These are phyloP conservation scores for Myopa tessellatipennis DNA, from an alignment of 2,888 invertebrate species.

Conservation along the genomic window DNA sequence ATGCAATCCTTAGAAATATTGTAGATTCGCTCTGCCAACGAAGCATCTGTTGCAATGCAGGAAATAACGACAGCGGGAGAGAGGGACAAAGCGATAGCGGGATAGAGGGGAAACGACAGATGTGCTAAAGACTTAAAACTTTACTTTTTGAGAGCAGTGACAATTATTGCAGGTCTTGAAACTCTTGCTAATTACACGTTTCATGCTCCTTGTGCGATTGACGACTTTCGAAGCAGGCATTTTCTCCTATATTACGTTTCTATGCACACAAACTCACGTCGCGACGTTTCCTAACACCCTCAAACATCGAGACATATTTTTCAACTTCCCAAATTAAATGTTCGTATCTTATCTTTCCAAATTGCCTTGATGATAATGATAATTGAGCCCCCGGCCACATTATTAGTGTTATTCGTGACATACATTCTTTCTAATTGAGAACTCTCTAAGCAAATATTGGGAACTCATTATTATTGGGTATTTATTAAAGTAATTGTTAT, in stretches of 20 bases:
- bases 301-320: constrained; percentile 20
- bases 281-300: constrained; percentile 9
- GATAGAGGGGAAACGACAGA: constrained; percentile 10
- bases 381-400: too few species aligned
- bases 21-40: constrained; percentile 25
- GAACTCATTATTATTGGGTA: too few species aligned
- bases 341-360: too few species aligned
- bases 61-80: constrained; percentile 33
- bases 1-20: constrained; percentile 46
- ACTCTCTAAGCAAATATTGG: too few species aligned
- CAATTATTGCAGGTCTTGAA: constrained; percentile 26
- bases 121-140: background rate
- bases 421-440: too few species aligned
- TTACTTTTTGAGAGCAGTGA: constrained; percentile 22
- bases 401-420: too few species aligned
- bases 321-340: constrained; percentile 1
- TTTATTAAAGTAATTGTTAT: too few species aligned
- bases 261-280: too few species aligned
- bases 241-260: constrained; percentile 9
- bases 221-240: constrained; percentile 23
- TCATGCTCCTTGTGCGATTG: background rate
- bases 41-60: constrained; percentile 34
- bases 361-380: too few species aligned
- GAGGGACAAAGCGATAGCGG: constrained; percentile 29
- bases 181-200: background rate